Evolutionary conservation across 2,888 invertebrate species (phyloP).

Genomic region (Drosophila acutilabella): DNA sequence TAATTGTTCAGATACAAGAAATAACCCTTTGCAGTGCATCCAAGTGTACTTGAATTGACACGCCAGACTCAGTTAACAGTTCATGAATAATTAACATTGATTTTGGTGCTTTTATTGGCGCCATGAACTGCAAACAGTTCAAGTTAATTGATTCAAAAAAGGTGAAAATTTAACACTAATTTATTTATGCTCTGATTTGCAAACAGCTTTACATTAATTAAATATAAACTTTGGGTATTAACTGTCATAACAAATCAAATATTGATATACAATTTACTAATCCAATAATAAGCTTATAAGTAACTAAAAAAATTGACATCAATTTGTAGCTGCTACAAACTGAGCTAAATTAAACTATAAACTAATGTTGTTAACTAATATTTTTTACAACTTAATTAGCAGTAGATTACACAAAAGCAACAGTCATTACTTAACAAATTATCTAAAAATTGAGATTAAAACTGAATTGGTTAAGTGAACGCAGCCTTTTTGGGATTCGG

Average conservation of each 20-base stretch:
- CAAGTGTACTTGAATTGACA: not conserved
- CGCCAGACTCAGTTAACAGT: not conserved
- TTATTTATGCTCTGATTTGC: too few species aligned
- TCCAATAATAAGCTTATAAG: too few species aligned
- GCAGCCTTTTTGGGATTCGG: constrained; percentile 69
- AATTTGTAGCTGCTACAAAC: not conserved
- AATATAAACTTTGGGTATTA: too few species aligned
- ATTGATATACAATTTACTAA: too few species aligned
- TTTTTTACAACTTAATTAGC: constrained; percentile 11
- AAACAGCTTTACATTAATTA: too few species aligned
- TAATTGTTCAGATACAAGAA: not conserved
- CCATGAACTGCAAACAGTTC: not conserved
- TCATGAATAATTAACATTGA: not conserved
- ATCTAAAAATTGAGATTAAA: not conserved
- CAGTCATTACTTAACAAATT: not conserved
- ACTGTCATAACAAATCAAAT: too few species aligned
- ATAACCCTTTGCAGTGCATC: not conserved
- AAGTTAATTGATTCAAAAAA: constrained; percentile 36
- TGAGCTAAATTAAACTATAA: not conserved
- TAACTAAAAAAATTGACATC: too few species aligned
- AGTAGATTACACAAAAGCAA: not conserved
- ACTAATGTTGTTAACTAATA: constrained; percentile 8
- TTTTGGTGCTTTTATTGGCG: not conserved
- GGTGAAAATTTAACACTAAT: too few species aligned
- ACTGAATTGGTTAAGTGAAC: constrained; percentile 48